Percentiles rank a stretch among this genome's conserved stretches.
Conservation (phyloP, 2,888 invertebrate genomes). For the Artemia sinica region DNA sequence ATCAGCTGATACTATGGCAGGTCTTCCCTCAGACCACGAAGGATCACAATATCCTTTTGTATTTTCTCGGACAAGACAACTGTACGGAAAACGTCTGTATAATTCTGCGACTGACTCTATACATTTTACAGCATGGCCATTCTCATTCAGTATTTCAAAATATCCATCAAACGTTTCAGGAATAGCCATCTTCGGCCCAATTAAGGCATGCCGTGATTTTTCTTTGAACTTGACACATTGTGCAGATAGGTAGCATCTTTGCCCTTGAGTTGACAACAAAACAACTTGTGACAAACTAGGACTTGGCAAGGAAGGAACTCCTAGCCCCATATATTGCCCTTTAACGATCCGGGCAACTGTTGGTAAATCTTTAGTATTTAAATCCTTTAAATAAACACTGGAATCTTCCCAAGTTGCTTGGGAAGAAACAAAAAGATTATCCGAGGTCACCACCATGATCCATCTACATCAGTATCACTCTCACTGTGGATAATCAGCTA, state of each 20-base stretch:
- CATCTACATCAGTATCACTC: too few relatives aligned
- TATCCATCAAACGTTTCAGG: constrained; percentile 79
- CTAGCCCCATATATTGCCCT: constrained; percentile 79
- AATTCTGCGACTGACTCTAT: constrained; percentile 73
- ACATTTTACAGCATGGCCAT: constrained; percentile 73
- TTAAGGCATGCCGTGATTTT: constrained; percentile 53
- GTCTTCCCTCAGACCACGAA: constrained; percentile 16
- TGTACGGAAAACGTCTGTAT: constrained; percentile 36
- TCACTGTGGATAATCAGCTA: too few relatives aligned
- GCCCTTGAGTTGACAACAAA: constrained; percentile 63
- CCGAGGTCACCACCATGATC: constrained; percentile 11
- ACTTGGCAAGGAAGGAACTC: constrained; percentile 68
- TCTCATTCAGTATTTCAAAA: constrained; percentile 83
- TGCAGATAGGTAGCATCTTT: constrained; percentile 57
- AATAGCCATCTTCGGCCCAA: constrained; percentile 66
- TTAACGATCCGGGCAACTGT: constrained; percentile 77
- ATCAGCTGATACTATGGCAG: constrained; percentile 27
- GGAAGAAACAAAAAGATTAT: constrained; percentile 22
- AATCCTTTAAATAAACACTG: constrained; percentile 46
- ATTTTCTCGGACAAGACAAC: constrained; percentile 59
- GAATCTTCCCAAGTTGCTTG: constrained; percentile 19
- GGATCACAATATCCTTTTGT: constrained; percentile 42
- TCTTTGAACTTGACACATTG: constrained; percentile 63
- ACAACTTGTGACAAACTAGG: constrained; percentile 72
- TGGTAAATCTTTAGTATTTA: constrained; percentile 53